phyloP scores from a whole-genome alignment of 2,888 invertebrate genomes.

The Xestia sexstrigata region DNA sequence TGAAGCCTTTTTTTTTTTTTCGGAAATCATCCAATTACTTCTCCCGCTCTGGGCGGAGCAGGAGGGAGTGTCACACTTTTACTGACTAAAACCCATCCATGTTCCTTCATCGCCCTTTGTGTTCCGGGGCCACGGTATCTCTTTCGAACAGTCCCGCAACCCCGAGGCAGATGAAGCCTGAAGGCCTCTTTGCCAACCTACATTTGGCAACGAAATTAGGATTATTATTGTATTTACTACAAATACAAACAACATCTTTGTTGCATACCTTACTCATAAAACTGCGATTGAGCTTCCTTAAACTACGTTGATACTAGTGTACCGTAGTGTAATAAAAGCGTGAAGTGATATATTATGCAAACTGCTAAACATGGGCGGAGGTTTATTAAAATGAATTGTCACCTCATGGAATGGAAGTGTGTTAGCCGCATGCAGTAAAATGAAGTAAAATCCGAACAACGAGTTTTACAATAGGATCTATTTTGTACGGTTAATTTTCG shows the following conservation, averaged over 20 bases:
- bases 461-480: background rate
- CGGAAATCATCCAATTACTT: too few species aligned
- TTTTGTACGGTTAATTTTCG: background rate
- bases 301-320: background rate
- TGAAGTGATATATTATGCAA: slow-evolving; percentile 24
- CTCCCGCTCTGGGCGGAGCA: too few species aligned
- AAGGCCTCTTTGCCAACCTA: background rate
- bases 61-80: too few species aligned
- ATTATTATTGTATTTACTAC: background rate
- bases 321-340: background rate
- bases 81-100: too few species aligned
- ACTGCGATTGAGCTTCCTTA: background rate
- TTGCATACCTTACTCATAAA: background rate
- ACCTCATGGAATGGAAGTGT: background rate
- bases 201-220: background rate
- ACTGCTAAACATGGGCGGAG: slow-evolving; percentile 17
- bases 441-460: slow-evolving; percentile 17
- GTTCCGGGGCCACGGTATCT: too few species aligned
- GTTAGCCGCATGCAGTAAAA: slow-evolving; percentile 4
- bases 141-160: too few species aligned
- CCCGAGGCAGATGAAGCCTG: too few species aligned
- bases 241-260: background rate
- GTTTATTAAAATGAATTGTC: slow-evolving; percentile 36
- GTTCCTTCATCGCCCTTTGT: too few species aligned
- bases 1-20: too few species aligned